Conservation (phyloP, 2,888 invertebrate genomes). For the Scaptomyza tumidula region DNA sequence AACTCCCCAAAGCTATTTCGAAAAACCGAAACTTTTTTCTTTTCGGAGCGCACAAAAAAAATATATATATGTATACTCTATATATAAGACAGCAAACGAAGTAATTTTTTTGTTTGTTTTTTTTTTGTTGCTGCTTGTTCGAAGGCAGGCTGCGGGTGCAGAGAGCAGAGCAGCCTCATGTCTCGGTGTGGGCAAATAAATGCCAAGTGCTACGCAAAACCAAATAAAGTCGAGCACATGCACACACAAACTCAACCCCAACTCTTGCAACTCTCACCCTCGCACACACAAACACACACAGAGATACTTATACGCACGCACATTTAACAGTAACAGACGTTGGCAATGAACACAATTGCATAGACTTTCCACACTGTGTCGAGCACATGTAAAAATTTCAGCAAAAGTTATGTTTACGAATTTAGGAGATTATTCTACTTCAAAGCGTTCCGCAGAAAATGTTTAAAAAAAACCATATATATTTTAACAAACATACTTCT, state of each 20-base stretch:
- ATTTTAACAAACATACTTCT: too few relatives aligned
- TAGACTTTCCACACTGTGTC: conserved; percentile 44
- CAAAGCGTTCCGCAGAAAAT: too few relatives aligned
- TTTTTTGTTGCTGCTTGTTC: conserved; percentile 18
- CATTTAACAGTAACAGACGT: conserved; percentile 75
- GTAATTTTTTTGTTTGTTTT: too few relatives aligned
- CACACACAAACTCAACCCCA: conserved; percentile 42
- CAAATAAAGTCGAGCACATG: conserved; percentile 77
- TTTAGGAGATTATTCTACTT: too few relatives aligned
- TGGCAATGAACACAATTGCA: conserved; percentile 62
- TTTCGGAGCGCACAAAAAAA: conserved; percentile 3
- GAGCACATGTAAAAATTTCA: neutral
- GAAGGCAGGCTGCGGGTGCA: conserved; percentile 2
- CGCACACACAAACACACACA: conserved; percentile 27
- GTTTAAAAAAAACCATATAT: too few relatives aligned
- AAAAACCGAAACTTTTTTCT: conserved; percentile 58
- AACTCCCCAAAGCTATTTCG: conserved; percentile 71
- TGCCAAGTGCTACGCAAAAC: conserved; percentile 80
- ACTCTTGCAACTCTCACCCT: neutral
- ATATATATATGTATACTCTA: neutral
- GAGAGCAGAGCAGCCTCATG: conserved; percentile 50
- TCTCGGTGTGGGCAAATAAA: conserved; percentile 78
- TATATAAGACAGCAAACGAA: conserved; percentile 24
- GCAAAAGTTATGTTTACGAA: neutral
- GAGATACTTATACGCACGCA: conserved; percentile 64